Base-by-base conservation (phyloP, 2,888 invertebrate genomes). In the Melieria crassipennis region DNA sequence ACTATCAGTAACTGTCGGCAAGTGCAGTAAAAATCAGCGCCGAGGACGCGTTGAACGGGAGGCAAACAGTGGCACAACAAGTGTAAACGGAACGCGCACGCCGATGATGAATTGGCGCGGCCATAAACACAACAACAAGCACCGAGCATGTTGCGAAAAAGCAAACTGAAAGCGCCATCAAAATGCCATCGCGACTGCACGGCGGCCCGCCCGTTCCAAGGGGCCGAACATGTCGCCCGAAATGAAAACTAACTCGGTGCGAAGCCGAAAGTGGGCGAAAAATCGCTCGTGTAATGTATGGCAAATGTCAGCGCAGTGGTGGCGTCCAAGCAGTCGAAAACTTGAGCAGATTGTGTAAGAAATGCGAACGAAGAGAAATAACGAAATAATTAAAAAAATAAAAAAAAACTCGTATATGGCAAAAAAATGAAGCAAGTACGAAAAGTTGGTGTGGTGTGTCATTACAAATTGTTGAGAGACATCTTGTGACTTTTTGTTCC, bases 81-180 rank as follows among this genome's bases (percentile, higher is more conserved):
- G 13, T n/a, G 1, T 5, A 57, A 46, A 46, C 4, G 30, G 30
- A 30, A 30, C 48, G 47, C 10, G 48, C 63, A 65, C n/a, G 57
- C 56, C 56, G 57, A 65, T 65, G 65, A 65, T 56, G 65, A 57
- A 65, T 65, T 65, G 65, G 30, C 57, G 57, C 11, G 46, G 13
- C 43, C 61, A 69, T 45, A 69, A 50, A 61, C 61, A 69, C 30
- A 30, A 30, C 30, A 30, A 30, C 30, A 30, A 62, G 30, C 62
- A 45, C 45, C 61, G 45, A 69, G 10, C 30, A 30, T 30, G 30
- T 30, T 30, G 30, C 5, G 45, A 43, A 10, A 9, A 57, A 65
- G 5, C 16, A 47, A 56, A 50, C 50, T 42, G 50, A 58, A 64
- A 45, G 10, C 16, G 16, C n/a, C 30, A 70, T 47, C 43, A 47